phyloP scores from a whole-genome alignment of 2,888 invertebrate species.

The Tupiocoris notatus region DNA sequence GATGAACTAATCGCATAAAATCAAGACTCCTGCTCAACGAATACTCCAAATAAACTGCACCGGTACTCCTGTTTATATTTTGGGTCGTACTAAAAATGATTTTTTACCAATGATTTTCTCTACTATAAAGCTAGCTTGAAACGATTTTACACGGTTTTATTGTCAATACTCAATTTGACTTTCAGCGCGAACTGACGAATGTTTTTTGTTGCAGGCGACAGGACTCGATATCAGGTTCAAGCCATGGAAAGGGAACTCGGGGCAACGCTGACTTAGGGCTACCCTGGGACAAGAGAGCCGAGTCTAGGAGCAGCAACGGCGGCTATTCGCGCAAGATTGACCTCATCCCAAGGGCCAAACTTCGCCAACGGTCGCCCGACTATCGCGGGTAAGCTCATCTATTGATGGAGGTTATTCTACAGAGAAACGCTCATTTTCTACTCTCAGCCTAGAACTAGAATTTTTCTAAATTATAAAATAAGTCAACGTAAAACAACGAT shows the following conservation, averaged over 20 bases:
- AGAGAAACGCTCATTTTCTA: too few relatives aligned
- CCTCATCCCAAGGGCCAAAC: slow-evolving; percentile 48
- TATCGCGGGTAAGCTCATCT: slow-evolving; percentile 34
- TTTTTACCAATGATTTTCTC: too few relatives aligned
- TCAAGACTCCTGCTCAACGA: too few relatives aligned
- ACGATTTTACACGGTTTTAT: too few relatives aligned
- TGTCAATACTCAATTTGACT: neutral
- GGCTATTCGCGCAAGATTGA: slow-evolving; percentile 41
- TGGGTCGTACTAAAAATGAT: too few relatives aligned
- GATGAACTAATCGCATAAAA: too few relatives aligned
- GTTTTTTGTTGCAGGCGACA: neutral
- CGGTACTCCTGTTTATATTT: too few relatives aligned
- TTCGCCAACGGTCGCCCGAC: slow-evolving; percentile 44
- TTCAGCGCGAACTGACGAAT: neutral
- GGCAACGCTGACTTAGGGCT: slow-evolving; percentile 20
- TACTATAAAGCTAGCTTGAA: too few relatives aligned
- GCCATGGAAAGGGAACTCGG: slow-evolving; percentile 15
- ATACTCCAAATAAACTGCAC: too few relatives aligned
- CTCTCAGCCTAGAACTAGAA: too few relatives aligned
- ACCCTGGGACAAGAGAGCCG: slow-evolving; percentile 36
- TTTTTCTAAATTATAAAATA: too few relatives aligned
- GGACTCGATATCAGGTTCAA: slow-evolving; percentile 8
- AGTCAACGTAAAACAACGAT: too few relatives aligned
- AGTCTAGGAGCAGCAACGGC: slow-evolving; percentile 30
- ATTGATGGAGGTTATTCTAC: neutral